These are phyloP conservation scores for Podotricha telesiphe DNA, from an alignment of 2,888 invertebrate genomes.

Conservation along the genomic window DNA sequence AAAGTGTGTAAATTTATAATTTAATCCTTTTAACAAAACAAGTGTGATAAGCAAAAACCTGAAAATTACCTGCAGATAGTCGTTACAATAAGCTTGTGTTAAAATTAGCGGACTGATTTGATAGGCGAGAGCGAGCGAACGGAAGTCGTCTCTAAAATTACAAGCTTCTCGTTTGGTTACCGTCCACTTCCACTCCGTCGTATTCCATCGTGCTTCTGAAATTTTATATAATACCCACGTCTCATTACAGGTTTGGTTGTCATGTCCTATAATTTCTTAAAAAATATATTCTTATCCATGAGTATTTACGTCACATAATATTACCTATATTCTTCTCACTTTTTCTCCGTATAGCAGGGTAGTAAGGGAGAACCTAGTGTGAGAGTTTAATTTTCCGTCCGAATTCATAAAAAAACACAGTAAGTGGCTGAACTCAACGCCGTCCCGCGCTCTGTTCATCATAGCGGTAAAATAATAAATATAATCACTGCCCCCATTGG, in stretches of 20 bases:
- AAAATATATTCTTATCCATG: too few species aligned
- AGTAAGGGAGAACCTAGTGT: too few species aligned
- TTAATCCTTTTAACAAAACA: conserved; percentile 48
- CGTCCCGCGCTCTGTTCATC: too few species aligned
- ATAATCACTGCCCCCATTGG: too few species aligned
- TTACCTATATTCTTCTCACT: too few species aligned
- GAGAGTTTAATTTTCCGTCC: too few species aligned
- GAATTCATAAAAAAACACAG: too few species aligned
- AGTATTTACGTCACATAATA: too few species aligned
- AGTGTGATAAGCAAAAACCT: conserved; percentile 29
- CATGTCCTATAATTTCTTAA: background rate
- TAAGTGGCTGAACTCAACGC: too few species aligned
- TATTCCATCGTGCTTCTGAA: conserved; percentile 14
- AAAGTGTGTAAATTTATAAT: background rate
- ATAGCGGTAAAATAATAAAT: too few species aligned
- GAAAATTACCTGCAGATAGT: conserved; percentile 32
- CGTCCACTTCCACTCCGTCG: conserved; percentile 46
- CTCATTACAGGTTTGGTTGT: background rate
- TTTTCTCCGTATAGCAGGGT: too few species aligned
- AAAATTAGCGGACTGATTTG: conserved; percentile 48
- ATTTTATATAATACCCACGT: conserved; percentile 6
- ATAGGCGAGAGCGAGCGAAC: conserved; percentile 48
- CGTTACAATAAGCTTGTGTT: conserved; percentile 39
- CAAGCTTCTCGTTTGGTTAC: conserved; percentile 49
- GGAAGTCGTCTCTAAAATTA: conserved; percentile 55